phyloP scores from a whole-genome alignment of 2,888 invertebrate genomes.

The Oconnorella tubifera region DNA sequence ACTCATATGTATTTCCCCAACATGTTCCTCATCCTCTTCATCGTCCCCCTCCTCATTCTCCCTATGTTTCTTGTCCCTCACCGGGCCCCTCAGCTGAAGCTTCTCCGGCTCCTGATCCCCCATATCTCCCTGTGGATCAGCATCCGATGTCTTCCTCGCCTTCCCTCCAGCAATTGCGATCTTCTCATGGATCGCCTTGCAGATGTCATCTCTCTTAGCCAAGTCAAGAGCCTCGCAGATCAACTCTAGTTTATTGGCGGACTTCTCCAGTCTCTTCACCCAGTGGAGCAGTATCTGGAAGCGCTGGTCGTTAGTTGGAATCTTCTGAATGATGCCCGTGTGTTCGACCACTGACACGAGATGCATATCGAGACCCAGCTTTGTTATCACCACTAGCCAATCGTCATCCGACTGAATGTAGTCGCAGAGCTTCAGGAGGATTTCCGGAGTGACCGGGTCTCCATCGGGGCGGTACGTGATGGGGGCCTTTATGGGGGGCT shows the following conservation, averaged over 20 bases:
- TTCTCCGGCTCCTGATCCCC: no score
- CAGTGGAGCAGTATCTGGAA: constrained; percentile 21
- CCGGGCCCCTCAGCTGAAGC: no score
- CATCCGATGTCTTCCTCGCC: no score
- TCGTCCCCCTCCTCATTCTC: neutral
- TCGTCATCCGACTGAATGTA: constrained; percentile 14
- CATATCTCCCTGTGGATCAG: no score
- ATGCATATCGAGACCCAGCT: constrained; percentile 10
- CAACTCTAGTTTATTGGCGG: constrained; percentile 13
- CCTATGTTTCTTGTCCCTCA: neutral
- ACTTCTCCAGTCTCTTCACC: constrained; percentile 18
- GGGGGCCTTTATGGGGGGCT: constrained; percentile 11
- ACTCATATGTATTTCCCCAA: no score
- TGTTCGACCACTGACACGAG: neutral
- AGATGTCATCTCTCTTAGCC: constrained; percentile 10
- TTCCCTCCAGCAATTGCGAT: no score
- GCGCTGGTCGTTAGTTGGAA: constrained; percentile 4
- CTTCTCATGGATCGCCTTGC: neutral
- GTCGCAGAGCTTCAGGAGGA: neutral
- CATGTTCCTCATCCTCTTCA: neutral
- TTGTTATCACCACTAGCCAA: constrained; percentile 16
- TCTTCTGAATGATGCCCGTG: constrained; percentile 7
- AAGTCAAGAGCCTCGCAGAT: constrained; percentile 10
- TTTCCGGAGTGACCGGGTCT: constrained; percentile 12
- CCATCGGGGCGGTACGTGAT: constrained; percentile 16